phyloP scores from a whole-genome alignment of 1,140 invertebrate genomes.

The Danaus plexippus region DNA sequence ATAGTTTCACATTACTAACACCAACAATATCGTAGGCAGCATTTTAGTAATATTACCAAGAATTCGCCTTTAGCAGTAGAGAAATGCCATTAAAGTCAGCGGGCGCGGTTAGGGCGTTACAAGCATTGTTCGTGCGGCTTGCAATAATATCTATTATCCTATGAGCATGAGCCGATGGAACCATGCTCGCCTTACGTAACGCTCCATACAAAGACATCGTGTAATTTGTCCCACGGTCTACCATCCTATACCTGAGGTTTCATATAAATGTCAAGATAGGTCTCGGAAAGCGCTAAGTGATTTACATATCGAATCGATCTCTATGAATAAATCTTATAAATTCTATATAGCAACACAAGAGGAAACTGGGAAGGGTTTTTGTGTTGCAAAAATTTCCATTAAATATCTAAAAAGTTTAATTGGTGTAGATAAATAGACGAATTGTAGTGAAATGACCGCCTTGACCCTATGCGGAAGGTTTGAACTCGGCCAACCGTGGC shows the following conservation, averaged over 20 bases:
- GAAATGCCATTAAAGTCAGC: conserved; percentile 30
- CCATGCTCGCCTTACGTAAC: conserved; percentile 23
- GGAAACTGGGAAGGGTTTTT: too few relatives aligned
- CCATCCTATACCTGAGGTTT: conserved; percentile 7
- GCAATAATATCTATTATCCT: conserved; percentile 30
- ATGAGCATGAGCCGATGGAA: conserved; percentile 19
- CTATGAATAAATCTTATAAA: too few relatives aligned
- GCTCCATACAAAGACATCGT: conserved; percentile 18
- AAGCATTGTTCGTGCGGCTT: conserved; percentile 28
- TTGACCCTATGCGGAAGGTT: conserved; percentile 67
- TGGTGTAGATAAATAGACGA: conserved; percentile 18
- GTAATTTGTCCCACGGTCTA: conserved; percentile 19
- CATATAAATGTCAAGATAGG: too few relatives aligned
- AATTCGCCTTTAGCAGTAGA: conserved; percentile 28
- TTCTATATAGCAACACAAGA: too few relatives aligned
- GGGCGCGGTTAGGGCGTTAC: conserved; percentile 30
- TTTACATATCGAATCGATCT: too few relatives aligned
- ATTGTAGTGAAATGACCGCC: conserved; percentile 46
- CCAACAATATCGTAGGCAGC: conserved; percentile 15
- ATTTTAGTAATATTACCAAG: conserved; percentile 20
- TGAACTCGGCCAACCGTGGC: conserved; percentile 43
- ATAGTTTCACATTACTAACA: too few relatives aligned
- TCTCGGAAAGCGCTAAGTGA: too few relatives aligned
- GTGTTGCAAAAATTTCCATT: conserved; percentile 9
- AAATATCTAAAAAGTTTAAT: conserved; percentile 24